phyloP scores from a whole-genome alignment of 2,888 invertebrate species.

The Drosophila trichaetosa region DNA sequence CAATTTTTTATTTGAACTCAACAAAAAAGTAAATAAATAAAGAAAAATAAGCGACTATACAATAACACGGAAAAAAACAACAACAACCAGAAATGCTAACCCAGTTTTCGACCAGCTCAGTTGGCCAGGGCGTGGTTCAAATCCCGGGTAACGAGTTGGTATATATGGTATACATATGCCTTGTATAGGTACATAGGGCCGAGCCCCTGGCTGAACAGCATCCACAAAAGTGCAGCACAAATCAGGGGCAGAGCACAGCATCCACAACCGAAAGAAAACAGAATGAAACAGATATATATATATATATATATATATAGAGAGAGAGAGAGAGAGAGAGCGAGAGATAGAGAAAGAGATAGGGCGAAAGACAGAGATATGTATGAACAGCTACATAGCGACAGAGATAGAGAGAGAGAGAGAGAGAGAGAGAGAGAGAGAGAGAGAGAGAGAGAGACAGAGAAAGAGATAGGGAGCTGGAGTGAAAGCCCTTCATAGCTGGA shows the following conservation, averaged over 20 bases:
- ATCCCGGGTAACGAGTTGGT: conserved; percentile 74
- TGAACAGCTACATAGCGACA: not conserved
- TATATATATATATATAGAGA: not conserved
- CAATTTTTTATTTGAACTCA: conserved; percentile 16
- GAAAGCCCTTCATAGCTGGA: conserved; percentile 26
- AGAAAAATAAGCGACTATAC: not conserved
- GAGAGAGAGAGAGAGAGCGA: not conserved
- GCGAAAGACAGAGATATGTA: not conserved
- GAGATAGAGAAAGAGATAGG: not conserved
- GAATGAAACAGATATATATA: conserved; percentile 1
- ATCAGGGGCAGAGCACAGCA: conserved; percentile 66
- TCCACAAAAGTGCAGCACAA: conserved; percentile 69
- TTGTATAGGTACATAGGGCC: conserved; percentile 28
- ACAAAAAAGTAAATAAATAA: conserved; percentile 11
- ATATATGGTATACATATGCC: conserved; percentile 24
- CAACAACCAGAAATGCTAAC: conserved; percentile 50
- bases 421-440: not conserved
- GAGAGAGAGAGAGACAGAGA: not conserved
- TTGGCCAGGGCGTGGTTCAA: conserved; percentile 78
- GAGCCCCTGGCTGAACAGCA: conserved; percentile 51
- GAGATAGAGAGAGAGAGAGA: not conserved
- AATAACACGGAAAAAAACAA: not conserved
- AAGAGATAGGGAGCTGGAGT: not conserved
- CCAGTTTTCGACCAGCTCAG: conserved; percentile 69
- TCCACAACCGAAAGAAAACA: conserved; percentile 36